These are phyloP conservation scores for Acanthisitta chloris DNA, from an alignment of 2,113 vertebrate species.

Conservation along the genomic window DNA sequence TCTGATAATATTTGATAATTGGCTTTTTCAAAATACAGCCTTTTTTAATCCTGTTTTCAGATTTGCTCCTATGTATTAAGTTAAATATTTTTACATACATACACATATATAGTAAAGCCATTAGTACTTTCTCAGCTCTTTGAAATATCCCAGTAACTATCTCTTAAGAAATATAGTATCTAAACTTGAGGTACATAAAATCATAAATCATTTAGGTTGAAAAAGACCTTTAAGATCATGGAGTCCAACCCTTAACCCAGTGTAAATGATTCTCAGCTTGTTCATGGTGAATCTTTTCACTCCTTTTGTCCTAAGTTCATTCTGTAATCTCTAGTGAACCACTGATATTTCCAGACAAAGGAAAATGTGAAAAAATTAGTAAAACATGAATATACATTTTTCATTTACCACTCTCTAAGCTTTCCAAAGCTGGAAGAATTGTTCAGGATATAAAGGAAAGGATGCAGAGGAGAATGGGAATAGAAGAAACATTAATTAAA, in stretches of 20 bases:
- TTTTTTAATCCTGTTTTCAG: neutral
- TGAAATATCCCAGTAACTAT: neutral
- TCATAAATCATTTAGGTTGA: too few species aligned
- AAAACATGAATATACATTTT: neutral
- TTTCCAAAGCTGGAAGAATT: neutral
- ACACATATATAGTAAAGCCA: neutral
- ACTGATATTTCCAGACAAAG: neutral
- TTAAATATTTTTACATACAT: accelerated
- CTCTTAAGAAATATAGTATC: neutral
- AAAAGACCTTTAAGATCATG: neutral
- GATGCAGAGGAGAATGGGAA: neutral
- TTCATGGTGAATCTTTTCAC: neutral
- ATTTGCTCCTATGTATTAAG: neutral
- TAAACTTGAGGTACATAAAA: neutral
- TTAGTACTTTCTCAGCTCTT: neutral
- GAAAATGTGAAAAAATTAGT: neutral
- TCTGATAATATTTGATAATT: neutral
- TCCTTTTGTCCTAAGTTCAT: neutral
- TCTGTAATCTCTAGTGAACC: neutral
- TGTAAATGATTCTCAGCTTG: neutral
- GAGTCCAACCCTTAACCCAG: neutral
- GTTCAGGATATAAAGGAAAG: neutral
- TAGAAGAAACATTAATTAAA: neutral
- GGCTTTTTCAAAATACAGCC: neutral
- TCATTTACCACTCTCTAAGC: neutral